Evolutionary conservation across 2,888 invertebrate genomes (phyloP).

Genomic region (Sphinx pinastri): DNA sequence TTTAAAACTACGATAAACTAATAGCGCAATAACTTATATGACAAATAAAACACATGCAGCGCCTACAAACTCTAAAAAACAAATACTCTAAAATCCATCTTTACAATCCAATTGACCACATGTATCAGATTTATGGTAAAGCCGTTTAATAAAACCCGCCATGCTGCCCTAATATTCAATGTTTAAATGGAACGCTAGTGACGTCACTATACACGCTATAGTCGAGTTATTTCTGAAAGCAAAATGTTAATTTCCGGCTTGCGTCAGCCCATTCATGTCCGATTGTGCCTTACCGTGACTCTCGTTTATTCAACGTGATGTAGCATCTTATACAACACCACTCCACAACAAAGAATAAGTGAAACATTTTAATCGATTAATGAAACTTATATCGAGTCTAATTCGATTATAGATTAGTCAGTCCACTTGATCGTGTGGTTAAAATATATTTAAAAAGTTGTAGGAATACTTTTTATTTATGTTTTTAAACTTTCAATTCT

Average conservation of each 20-base stretch:
- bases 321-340: slow-evolving; percentile 35
- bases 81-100: not conserved
- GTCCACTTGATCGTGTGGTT: not conserved
- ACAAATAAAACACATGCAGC: too few species aligned
- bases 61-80: not conserved
- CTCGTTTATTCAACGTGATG: slow-evolving; percentile 34
- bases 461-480: slow-evolving; percentile 7
- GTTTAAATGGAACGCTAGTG: not conserved
- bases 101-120: not conserved
- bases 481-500: slow-evolving; percentile 14
- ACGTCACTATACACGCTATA: not conserved
- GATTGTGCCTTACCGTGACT: slow-evolving; percentile 23
- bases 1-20: not conserved
- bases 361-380: slow-evolving; percentile 30
- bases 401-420: not conserved
- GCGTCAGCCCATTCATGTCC: slow-evolving; percentile 46
- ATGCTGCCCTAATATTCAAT: too few species aligned
- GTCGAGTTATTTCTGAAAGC: slow-evolving; percentile 47
- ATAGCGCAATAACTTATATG: not conserved
- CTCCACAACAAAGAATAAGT: slow-evolving; percentile 28
- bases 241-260: slow-evolving; percentile 65
- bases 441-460: not conserved
- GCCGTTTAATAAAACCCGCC: not conserved
- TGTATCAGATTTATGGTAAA: not conserved
- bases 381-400: slow-evolving; percentile 1